Evolutionary conservation across 2,797 vertebrate genomes (phyloP), one percentile per base, ranked within the genome.

Genomic region (Cuculus canorus): DNA sequence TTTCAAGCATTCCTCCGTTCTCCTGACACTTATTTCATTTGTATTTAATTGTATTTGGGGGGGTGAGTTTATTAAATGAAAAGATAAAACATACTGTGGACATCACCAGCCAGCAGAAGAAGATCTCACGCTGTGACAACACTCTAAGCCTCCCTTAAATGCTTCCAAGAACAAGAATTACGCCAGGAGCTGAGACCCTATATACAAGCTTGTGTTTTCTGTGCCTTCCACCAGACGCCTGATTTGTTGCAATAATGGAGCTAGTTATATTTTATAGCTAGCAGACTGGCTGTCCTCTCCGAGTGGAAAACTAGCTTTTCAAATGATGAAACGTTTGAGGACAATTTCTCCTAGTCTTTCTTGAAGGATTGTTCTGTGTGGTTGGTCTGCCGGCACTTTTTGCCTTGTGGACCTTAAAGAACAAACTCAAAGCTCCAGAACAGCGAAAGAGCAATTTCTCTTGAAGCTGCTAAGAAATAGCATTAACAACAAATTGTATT

Each of bases 1-100:
- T 86, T 94, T 84, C 75, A 91, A 89, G 57, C 24, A 50, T 52
- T 94, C 28, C 16, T 90, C 82, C 57, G 69, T 84, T 88, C 30
- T 89, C 24, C 35, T 52, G 24, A 65, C 22, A 37, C 23, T 78
- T 59, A 33, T 10, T 89, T 64, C 57, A 69, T 91, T 79, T 86
- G 30, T 69, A 86, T 82, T 90, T 93, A 88, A 72, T 76, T 84
- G 63, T 50, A 82, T 17, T 45, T 80, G 13, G 0, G 17, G n/a
- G 14, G 3, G 11, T 45, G 17, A 18, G 11, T 59, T 65, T 66
- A 63, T 84, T 25, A 23, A 77, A 78, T 59, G 47, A 83, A 91
- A 83, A 59, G 12, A 77, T 77, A 80, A 73, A 71, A 53, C 11
- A 64, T 27, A 39, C 57, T 78, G 45, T 68, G 41, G 63, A 68